A percentile compares a stretch with the other conserved stretches of the same genome.
Conservation (phyloP, 2,888 invertebrate genomes). For the Parapristionchus giblindavisi region DNA sequence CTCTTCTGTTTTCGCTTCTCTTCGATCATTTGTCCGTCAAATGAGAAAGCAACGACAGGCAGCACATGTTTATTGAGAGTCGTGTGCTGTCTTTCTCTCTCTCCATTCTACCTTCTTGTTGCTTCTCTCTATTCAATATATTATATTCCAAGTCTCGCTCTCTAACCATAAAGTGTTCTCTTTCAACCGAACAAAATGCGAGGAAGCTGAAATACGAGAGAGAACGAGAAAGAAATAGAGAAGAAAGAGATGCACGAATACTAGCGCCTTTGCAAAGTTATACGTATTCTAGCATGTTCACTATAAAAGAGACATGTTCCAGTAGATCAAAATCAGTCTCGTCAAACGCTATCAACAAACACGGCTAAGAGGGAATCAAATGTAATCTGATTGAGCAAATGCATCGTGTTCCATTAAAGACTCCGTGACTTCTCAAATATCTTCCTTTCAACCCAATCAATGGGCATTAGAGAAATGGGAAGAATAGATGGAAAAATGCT, state of each 20-base stretch:
- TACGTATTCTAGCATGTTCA: too few species aligned
- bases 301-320: too few species aligned
- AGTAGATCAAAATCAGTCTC: too few species aligned
- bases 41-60: neutral
- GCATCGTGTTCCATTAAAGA: neutral
- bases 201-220: too few species aligned
- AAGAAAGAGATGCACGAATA: too few species aligned
- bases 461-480: neutral
- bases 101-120: neutral
- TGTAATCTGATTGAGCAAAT: constrained; percentile 11
- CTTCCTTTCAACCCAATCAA: neutral
- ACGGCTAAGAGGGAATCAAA: neutral
- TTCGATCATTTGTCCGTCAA: constrained; percentile 32
- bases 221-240: too few species aligned
- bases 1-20: constrained; percentile 1
- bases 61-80: neutral
- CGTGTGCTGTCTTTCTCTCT: neutral
- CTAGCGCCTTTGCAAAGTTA: too few species aligned
- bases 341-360: neutral
- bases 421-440: neutral
- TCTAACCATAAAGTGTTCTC: too few species aligned
- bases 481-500: neutral
- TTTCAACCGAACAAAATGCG: neutral
- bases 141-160: too few species aligned
- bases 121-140: neutral